Evolutionary conservation across 2,888 invertebrate genomes (phyloP), one percentile per base, ranked within the genome.

Genomic region (Zygothrica quintamaculata): DNA sequence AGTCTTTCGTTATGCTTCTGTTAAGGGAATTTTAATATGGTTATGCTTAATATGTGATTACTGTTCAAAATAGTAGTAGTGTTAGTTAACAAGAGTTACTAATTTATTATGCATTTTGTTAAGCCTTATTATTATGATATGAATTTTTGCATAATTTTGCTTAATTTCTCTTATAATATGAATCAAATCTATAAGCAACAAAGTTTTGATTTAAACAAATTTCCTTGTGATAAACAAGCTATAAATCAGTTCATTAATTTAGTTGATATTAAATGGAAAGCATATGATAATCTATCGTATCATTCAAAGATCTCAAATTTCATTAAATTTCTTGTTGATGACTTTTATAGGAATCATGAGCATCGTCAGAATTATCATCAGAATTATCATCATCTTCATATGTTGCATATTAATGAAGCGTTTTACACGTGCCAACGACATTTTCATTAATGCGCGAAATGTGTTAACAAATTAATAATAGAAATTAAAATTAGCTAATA

Each of bases 381-480:
- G 44, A 26, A 42, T 13, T n/a, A 16, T 11, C 9, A 12, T 52
- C 31, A 46, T 62, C 58, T 5, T 2, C 2, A 5, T 22, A 22
- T 22, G 18, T 22, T 84, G 87, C 84, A 79, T 79, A 79, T 87
- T 79, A 73, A 79, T 87, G 59, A 72, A 76, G 69, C 11, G 48
- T 47, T 60, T n/a, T 77, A 60, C 79, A 79, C 79, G 79, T 87
- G 79, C 84, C 79, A 40, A 3, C 52, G 15, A 70, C 65, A 53
- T 42, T 25, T 40, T 33, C 36, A 51, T 61, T 71, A 75, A 76
- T 64, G 76, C 62, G 62, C 64, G 64, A 77, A 67, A 84, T 80
- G 74, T 80, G 85, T 74, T 77, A 67, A 60, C 70, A 55, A 87
- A 84, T 77, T 73, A 74, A 84, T 80, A 65, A 84, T 65, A 68